Percentiles rank a stretch among this genome's conserved stretches.
Conservation (phyloP, 37 sponge, comb jelly and placozoan species). For the Theonella swinhoei region DNA sequence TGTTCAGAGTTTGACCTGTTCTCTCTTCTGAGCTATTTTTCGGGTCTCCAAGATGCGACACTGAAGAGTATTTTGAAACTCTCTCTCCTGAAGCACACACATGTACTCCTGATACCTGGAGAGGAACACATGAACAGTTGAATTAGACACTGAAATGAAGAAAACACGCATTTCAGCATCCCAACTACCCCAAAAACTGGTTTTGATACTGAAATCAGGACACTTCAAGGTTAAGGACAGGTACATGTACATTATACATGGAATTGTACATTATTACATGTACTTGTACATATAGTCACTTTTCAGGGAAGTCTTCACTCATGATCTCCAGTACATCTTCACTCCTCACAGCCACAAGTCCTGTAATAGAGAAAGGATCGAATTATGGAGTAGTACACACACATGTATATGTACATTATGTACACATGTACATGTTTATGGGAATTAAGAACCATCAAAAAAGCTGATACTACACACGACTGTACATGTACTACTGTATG, state of each 20-base stretch:
- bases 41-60: conserved; percentile 30
- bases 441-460: neutral
- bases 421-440: neutral
- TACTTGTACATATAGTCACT: too few relatives aligned
- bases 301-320: conserved; percentile 68
- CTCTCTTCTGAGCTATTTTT: conserved; percentile 14
- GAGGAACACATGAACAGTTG: too few relatives aligned
- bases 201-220: too few relatives aligned
- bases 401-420: neutral
- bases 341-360: conserved; percentile 58
- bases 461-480: conserved; percentile 15
- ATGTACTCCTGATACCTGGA: conserved; percentile 57
- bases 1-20: neutral
- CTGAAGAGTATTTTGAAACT: conserved; percentile 33
- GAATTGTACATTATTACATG: too few relatives aligned
- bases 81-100: conserved; percentile 56
- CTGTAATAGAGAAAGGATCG: neutral
- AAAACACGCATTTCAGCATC: too few relatives aligned
- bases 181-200: too few relatives aligned
- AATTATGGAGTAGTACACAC: neutral
- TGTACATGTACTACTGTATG: too few relatives aligned
- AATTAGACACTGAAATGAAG: too few relatives aligned
- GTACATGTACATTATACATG: neutral
- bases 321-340: conserved; percentile 76
- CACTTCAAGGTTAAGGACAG: too few relatives aligned